Evolutionary conservation across 2,113 vertebrate genomes (phyloP), one percentile per base, ranked within the genome.

Genomic region (Tonatia bakeri): DNA sequence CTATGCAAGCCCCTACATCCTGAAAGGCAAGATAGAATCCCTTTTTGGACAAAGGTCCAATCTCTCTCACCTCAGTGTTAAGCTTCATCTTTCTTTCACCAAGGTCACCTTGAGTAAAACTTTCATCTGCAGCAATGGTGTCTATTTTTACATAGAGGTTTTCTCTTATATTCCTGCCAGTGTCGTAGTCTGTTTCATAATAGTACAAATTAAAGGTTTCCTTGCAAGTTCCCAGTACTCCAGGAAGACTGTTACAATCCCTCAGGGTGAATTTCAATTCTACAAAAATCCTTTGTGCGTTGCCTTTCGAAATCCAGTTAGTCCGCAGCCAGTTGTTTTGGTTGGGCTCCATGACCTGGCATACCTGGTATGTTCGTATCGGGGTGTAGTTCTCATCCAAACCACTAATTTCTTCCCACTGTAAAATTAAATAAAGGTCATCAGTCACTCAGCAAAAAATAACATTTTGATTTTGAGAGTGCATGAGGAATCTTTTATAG

Each of bases 371-470:
- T 13, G 99, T 99, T 98, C 99, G 99, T 94, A 99, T 99, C 80
- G 99, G 99, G 43, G 99, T 99, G 96, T 99, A 99, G 98, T 99
- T 99, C 98, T 99, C 99, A 97, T 99, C 99, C 98, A 99, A 98
- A 98, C 99, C 99, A 94, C 99, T 99, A 98, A 99, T 99, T 99
- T 99, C 99, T 99, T 99, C 99, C 99, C 99, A 99, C 99, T 99
- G 98, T 96, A 98, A 98, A 98, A 96, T 97, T 75, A 98, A 97
- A 92, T 96, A 97, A 96, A 72, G 96, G 64, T 87, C 93, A 98
- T 97, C 82, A 98, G 97, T 72, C 96, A 82, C 97, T 97, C 96
- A 70, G 28, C 59, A 97, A 96, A 85, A 56, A 64, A 54, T 9
- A 93, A 69, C 43, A 91, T 45, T 36, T 17, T 81, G 56, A 50